Conservation (phyloP, 2,888 invertebrate genomes). For the Branchellion lobata region DNA sequence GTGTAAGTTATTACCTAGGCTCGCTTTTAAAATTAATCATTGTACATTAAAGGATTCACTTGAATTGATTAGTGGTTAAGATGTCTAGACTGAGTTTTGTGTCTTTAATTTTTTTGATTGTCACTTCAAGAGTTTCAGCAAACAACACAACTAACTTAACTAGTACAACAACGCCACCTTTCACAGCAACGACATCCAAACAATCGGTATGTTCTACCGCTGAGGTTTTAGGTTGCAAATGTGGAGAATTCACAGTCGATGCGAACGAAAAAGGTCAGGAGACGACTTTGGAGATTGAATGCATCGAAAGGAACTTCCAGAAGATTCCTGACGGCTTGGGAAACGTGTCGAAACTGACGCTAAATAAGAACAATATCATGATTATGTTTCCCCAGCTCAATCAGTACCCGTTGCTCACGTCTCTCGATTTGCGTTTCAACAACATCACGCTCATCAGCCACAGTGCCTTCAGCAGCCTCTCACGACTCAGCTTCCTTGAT, state of each 20-base stretch:
- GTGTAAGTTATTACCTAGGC: no score
- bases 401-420: slow-evolving; percentile 57
- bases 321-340: background rate
- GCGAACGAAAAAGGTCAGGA: background rate
- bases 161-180: no score
- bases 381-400: background rate
- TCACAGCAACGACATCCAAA: no score
- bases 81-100: no score
- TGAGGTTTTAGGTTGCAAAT: background rate
- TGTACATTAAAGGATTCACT: no score
- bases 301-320: background rate
- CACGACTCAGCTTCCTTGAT: background rate
- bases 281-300: background rate
- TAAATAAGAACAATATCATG: background rate
- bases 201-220: background rate
- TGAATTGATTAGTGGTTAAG: no score
- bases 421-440: slow-evolving; percentile 59
- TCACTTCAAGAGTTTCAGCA: no score
- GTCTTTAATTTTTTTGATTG: no score
- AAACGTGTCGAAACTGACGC: background rate
- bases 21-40: no score
- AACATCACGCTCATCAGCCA: background rate
- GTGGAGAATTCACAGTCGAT: background rate
- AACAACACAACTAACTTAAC: no score
- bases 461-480: slow-evolving; percentile 6